These are phyloP conservation scores for Amia ocellicauda DNA, from an alignment of 2,113 vertebrate species.

Conservation along the genomic window DNA sequence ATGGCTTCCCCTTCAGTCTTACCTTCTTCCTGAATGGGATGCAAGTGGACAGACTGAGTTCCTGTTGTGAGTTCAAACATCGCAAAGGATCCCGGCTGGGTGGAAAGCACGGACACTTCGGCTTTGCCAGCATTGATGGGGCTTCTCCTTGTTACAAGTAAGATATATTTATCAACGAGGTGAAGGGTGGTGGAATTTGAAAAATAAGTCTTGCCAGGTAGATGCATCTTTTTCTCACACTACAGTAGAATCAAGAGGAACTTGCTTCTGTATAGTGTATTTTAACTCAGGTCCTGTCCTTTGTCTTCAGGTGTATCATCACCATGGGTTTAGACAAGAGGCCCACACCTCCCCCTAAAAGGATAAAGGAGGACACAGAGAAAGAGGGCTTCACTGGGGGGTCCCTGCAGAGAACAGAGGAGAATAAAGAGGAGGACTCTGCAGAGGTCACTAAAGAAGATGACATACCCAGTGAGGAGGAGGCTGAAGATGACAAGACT, in stretches of 20 bases:
- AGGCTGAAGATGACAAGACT: neutral
- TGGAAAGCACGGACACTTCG: slow-evolving; percentile 76
- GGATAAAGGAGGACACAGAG: slow-evolving; percentile 42
- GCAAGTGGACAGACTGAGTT: slow-evolving; percentile 85
- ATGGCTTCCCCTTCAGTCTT: slow-evolving; percentile 91
- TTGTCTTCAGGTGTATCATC: slow-evolving; percentile 78
- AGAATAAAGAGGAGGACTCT: slow-evolving; percentile 27
- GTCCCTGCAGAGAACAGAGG: slow-evolving; percentile 19
- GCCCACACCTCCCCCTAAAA: slow-evolving; percentile 63
- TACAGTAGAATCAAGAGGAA: too few relatives aligned
- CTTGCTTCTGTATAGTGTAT: too few relatives aligned
- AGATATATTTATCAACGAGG: neutral
- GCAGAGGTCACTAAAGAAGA: slow-evolving; percentile 10
- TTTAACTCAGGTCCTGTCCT: neutral
- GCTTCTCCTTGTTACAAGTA: slow-evolving; percentile 92
- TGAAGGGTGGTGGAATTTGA: too few relatives aligned
- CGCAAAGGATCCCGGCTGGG: slow-evolving; percentile 70
- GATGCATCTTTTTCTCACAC: too few relatives aligned
- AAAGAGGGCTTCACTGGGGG: slow-evolving; percentile 26
- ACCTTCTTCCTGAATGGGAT: slow-evolving; percentile 89
- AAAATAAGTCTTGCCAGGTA: too few relatives aligned
- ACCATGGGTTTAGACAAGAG: slow-evolving; percentile 84
- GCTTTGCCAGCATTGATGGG: slow-evolving; percentile 71
- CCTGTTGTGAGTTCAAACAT: slow-evolving; percentile 93
- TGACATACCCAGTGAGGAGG: slow-evolving; percentile 19